A percentile compares a stretch with the other conserved stretches of the same genome.
Conservation (phyloP, 2,888 invertebrate genomes). For the Pseudococcus jackbeardsleyi region DNA sequence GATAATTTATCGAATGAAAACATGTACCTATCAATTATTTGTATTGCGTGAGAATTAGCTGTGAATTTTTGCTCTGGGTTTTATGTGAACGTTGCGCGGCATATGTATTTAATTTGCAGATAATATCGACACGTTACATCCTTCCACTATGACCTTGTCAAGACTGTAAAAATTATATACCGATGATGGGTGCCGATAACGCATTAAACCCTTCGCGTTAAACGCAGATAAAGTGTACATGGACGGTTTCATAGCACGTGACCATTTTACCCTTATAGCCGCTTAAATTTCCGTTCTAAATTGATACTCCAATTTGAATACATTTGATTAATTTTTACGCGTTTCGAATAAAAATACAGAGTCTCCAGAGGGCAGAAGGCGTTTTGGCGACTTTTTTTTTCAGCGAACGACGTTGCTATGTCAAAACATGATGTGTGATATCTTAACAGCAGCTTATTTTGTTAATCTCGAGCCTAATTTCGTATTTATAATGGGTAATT, state of each 20-base stretch:
- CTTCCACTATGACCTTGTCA: conserved; percentile 54
- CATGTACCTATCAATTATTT: conserved; percentile 53
- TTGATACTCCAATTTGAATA: conserved; percentile 48
- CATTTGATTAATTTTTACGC: conserved; percentile 56
- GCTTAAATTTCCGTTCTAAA: conserved; percentile 48
- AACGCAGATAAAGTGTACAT: conserved; percentile 51
- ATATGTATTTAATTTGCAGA: conserved; percentile 55
- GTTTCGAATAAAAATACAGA: conserved; percentile 37
- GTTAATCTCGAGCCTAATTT: neutral
- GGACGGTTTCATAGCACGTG: conserved; percentile 46
- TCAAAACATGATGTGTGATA: neutral
- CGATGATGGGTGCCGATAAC: conserved; percentile 40
- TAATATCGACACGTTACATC: conserved; percentile 54
- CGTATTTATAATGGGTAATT: neutral
- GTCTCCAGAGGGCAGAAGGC: neutral
- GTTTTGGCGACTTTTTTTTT: neutral
- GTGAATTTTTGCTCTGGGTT: conserved; percentile 45
- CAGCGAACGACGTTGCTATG: neutral
- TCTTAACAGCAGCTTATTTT: neutral
- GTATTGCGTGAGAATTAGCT: conserved; percentile 54
- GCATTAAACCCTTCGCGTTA: conserved; percentile 49
- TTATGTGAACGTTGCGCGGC: conserved; percentile 37
- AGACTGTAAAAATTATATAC: conserved; percentile 56
- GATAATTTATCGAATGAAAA: conserved; percentile 50
- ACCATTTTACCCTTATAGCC: conserved; percentile 53